Percentiles rank a stretch among this genome's conserved stretches.
These are phyloP conservation scores for Sinocyclocheilus grahami DNA, from an alignment of 2,113 vertebrate genomes.

Conservation along the genomic window DNA sequence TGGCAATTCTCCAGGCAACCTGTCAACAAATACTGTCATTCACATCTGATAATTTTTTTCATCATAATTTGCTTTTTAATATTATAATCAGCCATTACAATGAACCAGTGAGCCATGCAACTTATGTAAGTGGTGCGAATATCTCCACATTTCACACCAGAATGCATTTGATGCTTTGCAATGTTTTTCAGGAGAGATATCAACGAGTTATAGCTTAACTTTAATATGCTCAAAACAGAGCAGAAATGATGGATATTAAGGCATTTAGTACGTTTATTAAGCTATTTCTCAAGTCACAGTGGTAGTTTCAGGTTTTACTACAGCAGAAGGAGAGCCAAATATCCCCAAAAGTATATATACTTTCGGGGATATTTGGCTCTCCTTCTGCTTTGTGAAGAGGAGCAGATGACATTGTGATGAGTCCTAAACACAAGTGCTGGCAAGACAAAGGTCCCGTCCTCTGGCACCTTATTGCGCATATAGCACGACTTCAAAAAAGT, in stretches of 20 bases:
- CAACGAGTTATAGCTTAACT: not conserved
- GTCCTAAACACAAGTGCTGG: not conserved
- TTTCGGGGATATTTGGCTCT: not conserved
- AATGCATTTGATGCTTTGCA: not conserved
- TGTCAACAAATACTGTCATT: slow-evolving; percentile 15
- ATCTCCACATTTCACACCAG: not conserved
- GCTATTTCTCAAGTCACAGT: not conserved
- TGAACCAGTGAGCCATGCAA: slow-evolving; percentile 20
- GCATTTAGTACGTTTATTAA: not conserved
- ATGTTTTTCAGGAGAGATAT: not conserved
- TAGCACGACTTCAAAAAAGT: slow-evolving; percentile 27
- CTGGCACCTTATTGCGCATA: slow-evolving; percentile 41
- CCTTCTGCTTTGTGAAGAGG: not conserved
- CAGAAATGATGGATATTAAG: not conserved
- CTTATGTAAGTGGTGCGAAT: not conserved
- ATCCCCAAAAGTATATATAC: too few relatives aligned
- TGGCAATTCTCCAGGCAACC: not conserved
- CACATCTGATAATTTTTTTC: not conserved
- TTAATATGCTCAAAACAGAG: not conserved
- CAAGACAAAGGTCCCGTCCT: slow-evolving; percentile 39
- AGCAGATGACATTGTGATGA: slow-evolving; percentile 36
- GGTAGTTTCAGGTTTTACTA: not conserved
- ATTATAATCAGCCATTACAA: slow-evolving; percentile 10
- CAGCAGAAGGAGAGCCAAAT: too few relatives aligned
- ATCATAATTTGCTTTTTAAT: slow-evolving; percentile 28